A percentile compares a stretch with the other conserved stretches of the same genome.
These are phyloP conservation scores for Rhynchophorus ferrugineus DNA, from an alignment of 1,140 invertebrate genomes.

Conservation along the genomic window DNA sequence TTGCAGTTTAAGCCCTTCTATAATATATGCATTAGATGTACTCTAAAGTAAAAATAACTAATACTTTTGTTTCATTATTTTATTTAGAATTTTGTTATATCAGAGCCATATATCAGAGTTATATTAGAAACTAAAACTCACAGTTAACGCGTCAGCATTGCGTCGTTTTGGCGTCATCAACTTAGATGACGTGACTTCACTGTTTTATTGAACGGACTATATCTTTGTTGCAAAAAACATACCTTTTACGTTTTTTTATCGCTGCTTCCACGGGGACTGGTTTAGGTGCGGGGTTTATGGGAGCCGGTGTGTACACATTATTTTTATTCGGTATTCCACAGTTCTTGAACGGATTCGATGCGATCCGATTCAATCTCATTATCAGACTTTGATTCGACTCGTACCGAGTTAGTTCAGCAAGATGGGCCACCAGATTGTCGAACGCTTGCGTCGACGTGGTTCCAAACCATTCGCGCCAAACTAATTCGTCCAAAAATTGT, in stretches of 20 bases:
- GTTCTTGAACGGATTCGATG: slow-evolving; percentile 70
- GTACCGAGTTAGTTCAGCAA: slow-evolving; percentile 65
- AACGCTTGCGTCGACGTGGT: slow-evolving; percentile 67
- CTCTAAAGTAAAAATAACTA: too few relatives aligned
- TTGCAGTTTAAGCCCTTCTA: too few relatives aligned
- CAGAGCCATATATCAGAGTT: too few relatives aligned
- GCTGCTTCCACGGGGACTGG: background rate
- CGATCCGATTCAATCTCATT: slow-evolving; percentile 48
- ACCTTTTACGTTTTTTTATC: slow-evolving; percentile 17
- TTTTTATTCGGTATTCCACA: slow-evolving; percentile 47
- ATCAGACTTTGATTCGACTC: slow-evolving; percentile 46
- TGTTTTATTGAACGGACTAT: too few relatives aligned
- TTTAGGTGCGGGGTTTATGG: slow-evolving; percentile 4
- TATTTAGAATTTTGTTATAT: too few relatives aligned
- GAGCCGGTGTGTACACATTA: background rate
- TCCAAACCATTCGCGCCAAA: slow-evolving; percentile 61
- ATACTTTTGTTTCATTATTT: too few relatives aligned
- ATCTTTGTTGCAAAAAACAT: too few relatives aligned
- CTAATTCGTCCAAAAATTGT: slow-evolving; percentile 78
- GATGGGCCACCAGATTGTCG: slow-evolving; percentile 70
- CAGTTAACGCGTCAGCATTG: too few relatives aligned
- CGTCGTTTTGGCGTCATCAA: too few relatives aligned
- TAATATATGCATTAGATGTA: too few relatives aligned
- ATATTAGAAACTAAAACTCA: too few relatives aligned
- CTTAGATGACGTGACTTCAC: too few relatives aligned